Conservation (phyloP, 64 coral and sea anemone species). For the Cladopsammia gracilis region DNA sequence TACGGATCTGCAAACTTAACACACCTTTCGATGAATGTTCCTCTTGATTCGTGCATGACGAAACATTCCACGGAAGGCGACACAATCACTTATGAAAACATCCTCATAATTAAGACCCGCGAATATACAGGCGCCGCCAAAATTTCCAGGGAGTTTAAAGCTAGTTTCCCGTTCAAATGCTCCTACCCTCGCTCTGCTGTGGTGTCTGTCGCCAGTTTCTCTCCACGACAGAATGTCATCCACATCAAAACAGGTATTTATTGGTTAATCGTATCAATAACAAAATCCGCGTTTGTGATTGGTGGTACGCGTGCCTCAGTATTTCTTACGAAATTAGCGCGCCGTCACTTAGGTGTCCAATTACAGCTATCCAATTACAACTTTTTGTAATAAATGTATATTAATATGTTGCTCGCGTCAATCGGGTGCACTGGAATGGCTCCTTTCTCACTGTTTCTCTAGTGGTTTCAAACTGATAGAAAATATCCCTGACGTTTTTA, state of each 20-base stretch:
- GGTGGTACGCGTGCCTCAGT: too few relatives aligned
- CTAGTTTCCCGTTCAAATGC: constrained; percentile 65
- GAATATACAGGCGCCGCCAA: not conserved
- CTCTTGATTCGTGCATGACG: constrained; percentile 72
- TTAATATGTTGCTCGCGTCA: too few relatives aligned
- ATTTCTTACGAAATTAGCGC: too few relatives aligned
- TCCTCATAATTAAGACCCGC: constrained; percentile 15
- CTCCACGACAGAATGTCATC: constrained; percentile 66
- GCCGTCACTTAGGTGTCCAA: too few relatives aligned
- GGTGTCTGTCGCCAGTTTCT: constrained; percentile 71
- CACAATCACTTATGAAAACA: constrained; percentile 73
- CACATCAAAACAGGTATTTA: constrained; percentile 63
- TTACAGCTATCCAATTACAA: too few relatives aligned
- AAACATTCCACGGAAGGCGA: constrained; percentile 37
- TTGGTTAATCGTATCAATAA: too few relatives aligned
- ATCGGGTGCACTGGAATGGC: too few relatives aligned
- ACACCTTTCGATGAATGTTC: constrained; percentile 14
- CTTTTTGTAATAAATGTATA: too few relatives aligned
- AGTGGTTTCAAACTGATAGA: too few relatives aligned
- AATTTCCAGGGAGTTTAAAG: constrained; percentile 70
- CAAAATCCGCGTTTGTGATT: too few relatives aligned
- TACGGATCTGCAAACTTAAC: not conserved
- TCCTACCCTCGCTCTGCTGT: constrained; percentile 46
- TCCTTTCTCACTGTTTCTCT: too few relatives aligned
- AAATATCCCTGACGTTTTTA: too few relatives aligned